Evolutionary conservation across 2,113 vertebrate species (phyloP), one percentile per base, ranked within the genome.

Genomic region (Chamaea fasciata): DNA sequence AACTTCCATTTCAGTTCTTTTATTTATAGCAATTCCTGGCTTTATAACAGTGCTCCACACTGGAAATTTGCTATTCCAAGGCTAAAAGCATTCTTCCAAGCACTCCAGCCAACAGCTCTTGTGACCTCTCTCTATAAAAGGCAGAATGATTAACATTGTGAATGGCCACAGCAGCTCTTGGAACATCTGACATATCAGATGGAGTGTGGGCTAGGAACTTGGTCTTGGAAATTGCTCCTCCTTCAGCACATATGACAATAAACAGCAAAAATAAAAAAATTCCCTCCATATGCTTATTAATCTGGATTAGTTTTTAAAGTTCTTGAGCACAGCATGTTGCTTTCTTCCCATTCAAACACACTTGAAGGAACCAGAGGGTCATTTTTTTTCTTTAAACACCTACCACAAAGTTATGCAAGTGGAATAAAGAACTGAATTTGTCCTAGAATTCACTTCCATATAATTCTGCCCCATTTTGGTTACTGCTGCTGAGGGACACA

Each of bases 1-100:
- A 86, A 65, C 89, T 87, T 80, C 71, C 80, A 94, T 65, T 91
- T 67, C 47, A 64, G 53, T 69, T 56, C 39, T 83, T 93, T 87
- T 95, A 95, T 96, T 95, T 94, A 90, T 96, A 96, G 93, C 41
- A 82, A 76, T 94, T 94, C 81, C 89, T 82, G 85, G 82, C 90
- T 94, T 90, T 83, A 17, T 60, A 97, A 93, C 76, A 79, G 89
- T 46, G 59, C 79, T 83, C 49, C 39, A 75, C 80, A 92, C 85
- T 93, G 94, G 94, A 94, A 96, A 90, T 85, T 83, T 94, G 89
- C 77, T 94, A 89, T 96, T 93, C 94, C 95, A 89, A 94, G 82
- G 65, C 84, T 8, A 42, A 94, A 83, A 93, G 86, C 73, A 95
- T 95, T 84, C 92, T 96, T 93, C 89, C 47, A 15, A 91, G 74